These are phyloP conservation scores for Acleris sparsana DNA, from an alignment of 2,888 invertebrate species.

Conservation along the genomic window DNA sequence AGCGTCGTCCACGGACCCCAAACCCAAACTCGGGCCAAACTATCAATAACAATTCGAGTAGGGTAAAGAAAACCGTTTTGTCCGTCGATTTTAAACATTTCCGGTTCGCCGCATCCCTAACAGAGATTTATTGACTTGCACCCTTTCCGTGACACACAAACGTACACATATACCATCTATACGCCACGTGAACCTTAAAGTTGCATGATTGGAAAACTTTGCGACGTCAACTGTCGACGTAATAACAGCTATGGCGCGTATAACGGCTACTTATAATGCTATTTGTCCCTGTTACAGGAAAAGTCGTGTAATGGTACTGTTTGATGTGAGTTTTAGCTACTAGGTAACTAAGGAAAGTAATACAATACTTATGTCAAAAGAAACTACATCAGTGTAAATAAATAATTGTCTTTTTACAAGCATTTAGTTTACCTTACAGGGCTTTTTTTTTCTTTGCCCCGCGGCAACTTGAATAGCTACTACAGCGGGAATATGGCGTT, in stretches of 20 bases:
- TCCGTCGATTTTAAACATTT: neutral
- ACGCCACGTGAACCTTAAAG: slow-evolving; percentile 11
- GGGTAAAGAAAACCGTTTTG: neutral
- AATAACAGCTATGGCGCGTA: slow-evolving; percentile 17
- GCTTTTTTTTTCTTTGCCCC: too few species aligned
- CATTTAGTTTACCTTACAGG: too few species aligned
- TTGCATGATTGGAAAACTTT: slow-evolving; percentile 30
- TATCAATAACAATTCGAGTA: neutral
- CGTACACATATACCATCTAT: neutral
- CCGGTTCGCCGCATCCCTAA: neutral
- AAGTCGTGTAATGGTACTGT: neutral
- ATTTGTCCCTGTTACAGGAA: slow-evolving; percentile 11
- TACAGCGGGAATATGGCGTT: too few species aligned
- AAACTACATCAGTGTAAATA: too few species aligned
- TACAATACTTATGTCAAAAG: too few species aligned
- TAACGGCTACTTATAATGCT: slow-evolving; percentile 11
- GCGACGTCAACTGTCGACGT: neutral
- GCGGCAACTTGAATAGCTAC: too few species aligned
- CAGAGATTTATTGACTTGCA: neutral
- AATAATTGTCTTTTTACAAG: too few species aligned
- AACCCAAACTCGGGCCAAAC: too few species aligned
- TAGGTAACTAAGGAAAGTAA: too few species aligned
- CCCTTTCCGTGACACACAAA: too few species aligned
- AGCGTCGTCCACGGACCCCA: too few species aligned
- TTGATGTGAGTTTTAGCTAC: neutral